phyloP scores from a whole-genome alignment of 2,797 vertebrate species.

The Luscinia luscinia region DNA sequence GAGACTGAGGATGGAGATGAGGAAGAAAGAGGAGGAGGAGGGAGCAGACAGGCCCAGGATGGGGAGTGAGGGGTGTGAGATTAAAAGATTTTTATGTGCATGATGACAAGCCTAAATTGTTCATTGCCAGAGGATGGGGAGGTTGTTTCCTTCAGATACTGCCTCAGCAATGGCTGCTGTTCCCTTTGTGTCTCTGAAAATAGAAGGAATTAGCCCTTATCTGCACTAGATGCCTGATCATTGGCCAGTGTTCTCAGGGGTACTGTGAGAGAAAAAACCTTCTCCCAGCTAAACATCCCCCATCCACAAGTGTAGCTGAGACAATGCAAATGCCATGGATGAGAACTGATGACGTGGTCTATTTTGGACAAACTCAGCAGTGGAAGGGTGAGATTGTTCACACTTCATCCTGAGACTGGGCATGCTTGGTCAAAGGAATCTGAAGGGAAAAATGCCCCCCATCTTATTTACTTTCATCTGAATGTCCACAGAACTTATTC shows the following conservation, averaged over 20 bases:
- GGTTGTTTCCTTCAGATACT: background rate
- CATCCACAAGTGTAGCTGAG: background rate
- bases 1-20: background rate
- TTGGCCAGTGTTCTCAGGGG: background rate
- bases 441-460: background rate
- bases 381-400: background rate
- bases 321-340: background rate
- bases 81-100: background rate
- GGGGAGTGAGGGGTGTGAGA: background rate
- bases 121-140: background rate
- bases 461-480: background rate
- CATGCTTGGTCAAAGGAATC: background rate
- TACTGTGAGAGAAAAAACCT: background rate
- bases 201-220: background rate
- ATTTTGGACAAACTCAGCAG: background rate
- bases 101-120: background rate
- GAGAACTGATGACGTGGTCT: background rate
- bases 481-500: background rate
- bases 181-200: background rate
- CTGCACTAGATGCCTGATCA: accelerated
- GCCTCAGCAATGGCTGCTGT: background rate
- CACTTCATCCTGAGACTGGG: background rate
- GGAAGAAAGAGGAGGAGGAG: background rate
- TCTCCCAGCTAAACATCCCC: background rate
- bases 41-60: background rate